Evolutionary conservation across 2,113 vertebrate genomes (phyloP).

Genomic region (Crotalus viridis): DNA sequence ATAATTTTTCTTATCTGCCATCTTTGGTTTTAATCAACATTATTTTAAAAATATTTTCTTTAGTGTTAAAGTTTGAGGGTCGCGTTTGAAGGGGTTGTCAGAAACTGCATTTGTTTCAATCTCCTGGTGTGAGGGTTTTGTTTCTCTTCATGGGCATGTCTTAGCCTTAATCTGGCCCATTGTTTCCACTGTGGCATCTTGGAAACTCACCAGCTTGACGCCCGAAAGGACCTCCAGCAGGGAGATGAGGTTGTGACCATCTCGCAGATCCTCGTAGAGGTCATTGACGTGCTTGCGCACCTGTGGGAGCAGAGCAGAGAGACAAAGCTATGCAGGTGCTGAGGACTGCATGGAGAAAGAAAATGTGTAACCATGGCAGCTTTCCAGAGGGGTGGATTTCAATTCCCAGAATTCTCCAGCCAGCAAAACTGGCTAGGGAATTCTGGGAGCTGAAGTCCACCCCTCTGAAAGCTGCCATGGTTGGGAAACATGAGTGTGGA

Average conservation of each 20-base stretch:
- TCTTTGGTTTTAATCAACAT: neutral
- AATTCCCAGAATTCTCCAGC: neutral
- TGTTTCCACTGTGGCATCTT: neutral
- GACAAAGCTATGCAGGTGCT: neutral
- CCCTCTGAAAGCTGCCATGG: neutral
- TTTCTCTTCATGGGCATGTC: neutral
- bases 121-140: neutral
- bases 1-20: neutral
- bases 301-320: conserved; percentile 57
- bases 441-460: neutral
- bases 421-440: neutral
- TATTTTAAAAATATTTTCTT: neutral
- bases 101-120: neutral
- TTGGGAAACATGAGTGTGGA: neutral
- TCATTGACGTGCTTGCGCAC: conserved; percentile 95
- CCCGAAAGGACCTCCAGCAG: conserved; percentile 95
- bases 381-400: neutral
- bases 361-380: neutral
- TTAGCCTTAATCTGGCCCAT: neutral
- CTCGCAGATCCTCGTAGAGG: conserved; percentile 91
- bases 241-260: conserved; percentile 96
- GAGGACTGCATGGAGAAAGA: accelerated
- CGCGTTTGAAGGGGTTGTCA: neutral
- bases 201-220: conserved; percentile 85
- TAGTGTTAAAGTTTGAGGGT: neutral